Conservation (phyloP, 2,113 vertebrate genomes). For the Gobius niger region DNA sequence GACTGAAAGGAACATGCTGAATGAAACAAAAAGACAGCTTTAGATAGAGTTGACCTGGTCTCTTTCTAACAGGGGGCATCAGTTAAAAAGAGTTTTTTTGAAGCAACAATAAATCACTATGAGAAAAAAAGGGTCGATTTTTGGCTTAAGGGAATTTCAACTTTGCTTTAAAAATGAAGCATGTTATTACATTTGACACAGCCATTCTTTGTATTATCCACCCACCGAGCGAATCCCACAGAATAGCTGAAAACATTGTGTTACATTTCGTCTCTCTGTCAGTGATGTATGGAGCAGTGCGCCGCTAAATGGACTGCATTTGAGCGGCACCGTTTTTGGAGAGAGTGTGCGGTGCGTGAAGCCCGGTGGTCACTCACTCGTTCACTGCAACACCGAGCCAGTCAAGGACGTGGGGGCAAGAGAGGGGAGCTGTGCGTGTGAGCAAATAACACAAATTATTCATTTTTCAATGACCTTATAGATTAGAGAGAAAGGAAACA, state of each 20-base stretch:
- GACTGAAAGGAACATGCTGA: no score
- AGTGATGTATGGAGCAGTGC: slow-evolving; percentile 10
- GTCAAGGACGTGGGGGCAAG: not conserved
- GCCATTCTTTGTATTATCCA: slow-evolving; percentile 3
- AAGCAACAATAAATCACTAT: not conserved
- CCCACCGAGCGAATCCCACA: slow-evolving; percentile 1
- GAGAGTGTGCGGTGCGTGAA: not conserved
- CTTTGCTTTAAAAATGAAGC: slow-evolving; percentile 5
- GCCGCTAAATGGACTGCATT: slow-evolving; percentile 6
- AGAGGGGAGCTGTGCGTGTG: not conserved
- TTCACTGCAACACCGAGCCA: not conserved
- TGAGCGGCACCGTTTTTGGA: not conserved
- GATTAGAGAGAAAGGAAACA: no score
- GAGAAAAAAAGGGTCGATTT: not conserved
- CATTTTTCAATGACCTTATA: no score
- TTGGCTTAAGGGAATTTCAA: not conserved
- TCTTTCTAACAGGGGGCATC: no score
- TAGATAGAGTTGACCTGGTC: no score
- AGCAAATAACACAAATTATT: not conserved
- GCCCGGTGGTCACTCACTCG: slow-evolving; percentile 8
- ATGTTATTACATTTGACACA: slow-evolving; percentile 6
- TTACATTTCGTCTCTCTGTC: slow-evolving; percentile 7
- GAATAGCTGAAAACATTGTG: slow-evolving; percentile 5
- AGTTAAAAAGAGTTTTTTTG: no score
- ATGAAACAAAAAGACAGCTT: no score